A percentile compares a stretch with the other conserved stretches of the same genome.
Conservation (phyloP, 2,113 vertebrate species). For the Patagioenas fasciata region DNA sequence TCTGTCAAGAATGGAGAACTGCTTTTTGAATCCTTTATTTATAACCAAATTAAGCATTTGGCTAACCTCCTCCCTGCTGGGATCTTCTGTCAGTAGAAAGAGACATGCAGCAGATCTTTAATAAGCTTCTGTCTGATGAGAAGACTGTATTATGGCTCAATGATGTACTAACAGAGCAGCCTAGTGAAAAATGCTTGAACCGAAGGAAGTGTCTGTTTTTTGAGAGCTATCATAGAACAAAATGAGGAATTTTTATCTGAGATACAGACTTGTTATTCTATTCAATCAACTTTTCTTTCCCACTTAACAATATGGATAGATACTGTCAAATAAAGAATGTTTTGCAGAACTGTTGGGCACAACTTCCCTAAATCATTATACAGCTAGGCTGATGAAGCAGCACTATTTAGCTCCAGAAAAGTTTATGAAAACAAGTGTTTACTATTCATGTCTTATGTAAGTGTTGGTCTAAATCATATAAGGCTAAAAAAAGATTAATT, state of each 20-base stretch:
- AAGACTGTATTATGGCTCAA: neutral
- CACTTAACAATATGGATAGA: neutral
- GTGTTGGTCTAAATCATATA: neutral
- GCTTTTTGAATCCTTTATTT: constrained; percentile 38
- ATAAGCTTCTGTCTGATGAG: neutral
- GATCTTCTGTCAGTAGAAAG: neutral
- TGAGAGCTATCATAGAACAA: neutral
- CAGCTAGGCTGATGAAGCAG: neutral
- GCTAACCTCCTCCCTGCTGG: neutral
- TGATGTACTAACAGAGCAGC: neutral
- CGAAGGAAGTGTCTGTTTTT: neutral
- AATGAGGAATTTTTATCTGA: neutral
- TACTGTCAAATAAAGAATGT: neutral
- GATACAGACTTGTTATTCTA: neutral
- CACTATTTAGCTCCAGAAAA: neutral
- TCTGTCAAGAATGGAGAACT: constrained; percentile 41
- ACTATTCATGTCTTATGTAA: neutral
- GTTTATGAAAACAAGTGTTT: neutral
- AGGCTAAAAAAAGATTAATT: neutral
- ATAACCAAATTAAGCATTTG: constrained; percentile 22
- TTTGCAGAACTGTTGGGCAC: neutral
- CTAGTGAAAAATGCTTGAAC: neutral
- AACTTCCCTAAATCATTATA: neutral
- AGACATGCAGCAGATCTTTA: neutral
- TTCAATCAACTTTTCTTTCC: constrained; percentile 13